Base-by-base conservation (phyloP, 1,140 invertebrate genomes). In the Spodoptera frugiperda region DNA sequence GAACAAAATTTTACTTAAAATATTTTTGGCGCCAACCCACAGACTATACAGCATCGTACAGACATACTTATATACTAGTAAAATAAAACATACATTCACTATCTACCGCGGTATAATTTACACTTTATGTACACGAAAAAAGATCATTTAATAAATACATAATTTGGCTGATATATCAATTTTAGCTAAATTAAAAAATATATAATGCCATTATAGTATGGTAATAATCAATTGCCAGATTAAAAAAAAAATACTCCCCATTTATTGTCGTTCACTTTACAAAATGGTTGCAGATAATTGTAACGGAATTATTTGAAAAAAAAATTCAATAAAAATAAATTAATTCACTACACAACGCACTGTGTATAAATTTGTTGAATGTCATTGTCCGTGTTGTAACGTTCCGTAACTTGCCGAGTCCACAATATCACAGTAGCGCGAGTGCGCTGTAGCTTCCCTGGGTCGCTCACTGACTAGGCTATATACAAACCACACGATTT, bases 61-160 rank as follows among this genome's bases (percentile, higher is more conserved):
- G 79, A 83, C 84, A 83, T 82, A 44, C 21, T 25, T 25, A 84
- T 79, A 78, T 82, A 89, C 83, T 83, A 82, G 81, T 82, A 81
- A 79, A 76, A 82, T 71, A 78, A 81, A 82, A 81, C 82, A 87
- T 87, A 86, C 84, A 93, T 93, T 92, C 83, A 88, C 91, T 93
- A 93, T 89, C 90, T 93, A 93, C 85, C 68, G 81, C 84, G 85
- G 86, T 83, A 87, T 88, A 89, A 87, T 92, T 88, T 93, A 92
- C 87, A 92, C 70, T 65, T 87, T 86, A 92, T 92, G 88, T 93
- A 93, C 91, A 88, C 75, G 76, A 77, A 82, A 81, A 78, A 88
- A 86, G 81, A 85, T 86, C 83, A 84, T 78, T 88, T 88, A 93
- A 91, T 92, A 91, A 92, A 91, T 91, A 92, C 86, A 90, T 80